Base-by-base conservation (phyloP, 2,888 invertebrate genomes). In the Stictocephala bisonia region DNA sequence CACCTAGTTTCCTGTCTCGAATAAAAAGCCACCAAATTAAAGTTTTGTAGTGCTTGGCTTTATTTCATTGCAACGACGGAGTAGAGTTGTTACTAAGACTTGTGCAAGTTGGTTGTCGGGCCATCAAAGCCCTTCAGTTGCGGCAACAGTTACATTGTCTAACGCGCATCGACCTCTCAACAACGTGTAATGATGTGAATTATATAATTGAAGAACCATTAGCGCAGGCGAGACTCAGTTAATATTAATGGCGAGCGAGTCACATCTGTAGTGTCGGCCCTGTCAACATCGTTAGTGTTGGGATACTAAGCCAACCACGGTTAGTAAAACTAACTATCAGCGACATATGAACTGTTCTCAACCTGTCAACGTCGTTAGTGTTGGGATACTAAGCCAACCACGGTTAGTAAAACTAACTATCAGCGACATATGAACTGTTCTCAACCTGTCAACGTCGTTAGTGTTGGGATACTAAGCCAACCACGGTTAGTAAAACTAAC, bases 191-290 rank as follows among this genome's bases (percentile, higher is more conserved):
- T 72, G 67, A 72, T 41, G 44, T 56, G 67, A 68, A 72, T 72
- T 72, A 72, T 56, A 53, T 41, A 68, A 56, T 72, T 68, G 72
- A 72, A 71, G 67, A 67, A 68, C 72, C 72, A 72, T 67, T 72
- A 72, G 51, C 51, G 60, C 51, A 67, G 67, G 67, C 67, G 72
- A 29, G 26, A 66, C 22, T 24, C 31, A 64, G 71, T 71, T 71
- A 71, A 71, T 71, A 71, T 71, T 71, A 71, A 71, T 64, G 50
- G 71, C 35, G 2, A 15, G 4, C 4, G n/a, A 68, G 68, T 48
- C 26, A 18, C n/a, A n/a, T n/a, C 48, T 48, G 50, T n/a, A 40
- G 66, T 20, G 18, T 51, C 51, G 18, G 51, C 13, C 6, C 11
- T 9, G 35, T 31, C 35, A 31, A 31, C 11, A 11, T 31, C 11